A percentile compares a stretch with the other conserved stretches of the same genome.
These are phyloP conservation scores for Euura lappo DNA, from an alignment of 1,140 invertebrate genomes.

Conservation along the genomic window DNA sequence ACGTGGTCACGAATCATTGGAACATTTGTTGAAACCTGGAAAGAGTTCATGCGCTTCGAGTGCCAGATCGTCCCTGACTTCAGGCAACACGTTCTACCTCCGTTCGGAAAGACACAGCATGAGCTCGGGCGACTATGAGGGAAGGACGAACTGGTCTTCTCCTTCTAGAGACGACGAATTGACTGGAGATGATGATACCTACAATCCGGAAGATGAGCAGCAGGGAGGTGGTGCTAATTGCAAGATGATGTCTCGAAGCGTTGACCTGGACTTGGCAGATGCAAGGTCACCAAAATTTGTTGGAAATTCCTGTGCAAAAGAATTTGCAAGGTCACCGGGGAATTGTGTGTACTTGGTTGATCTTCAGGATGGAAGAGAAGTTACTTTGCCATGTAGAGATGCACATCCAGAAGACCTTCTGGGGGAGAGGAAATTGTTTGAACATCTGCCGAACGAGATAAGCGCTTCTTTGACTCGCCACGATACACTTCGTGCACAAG, in stretches of 20 bases:
- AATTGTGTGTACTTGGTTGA: background rate
- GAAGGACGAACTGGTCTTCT: background rate
- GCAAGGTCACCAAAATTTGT: background rate
- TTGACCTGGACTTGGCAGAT: background rate
- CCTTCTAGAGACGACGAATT: background rate
- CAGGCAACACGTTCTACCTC: background rate
- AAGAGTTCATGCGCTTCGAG: background rate
- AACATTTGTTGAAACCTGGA: background rate
- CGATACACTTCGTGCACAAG: background rate
- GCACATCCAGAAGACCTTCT: background rate
- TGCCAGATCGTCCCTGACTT: background rate
- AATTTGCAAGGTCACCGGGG: background rate
- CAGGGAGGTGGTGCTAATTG: background rate
- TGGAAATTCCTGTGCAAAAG: background rate
- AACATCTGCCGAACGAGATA: background rate
- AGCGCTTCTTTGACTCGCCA: background rate
- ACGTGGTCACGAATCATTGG: background rate
- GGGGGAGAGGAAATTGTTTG: background rate
- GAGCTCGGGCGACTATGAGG: background rate
- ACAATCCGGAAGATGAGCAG: background rate
- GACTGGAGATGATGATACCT: no score
- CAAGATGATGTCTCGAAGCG: background rate
- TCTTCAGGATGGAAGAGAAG: slow-evolving; percentile 1
- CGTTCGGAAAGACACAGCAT: background rate
- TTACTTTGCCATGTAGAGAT: background rate